Evolutionary conservation across 1,140 invertebrate genomes (phyloP).

Genomic region (Stenopsyche tienmushanensis): DNA sequence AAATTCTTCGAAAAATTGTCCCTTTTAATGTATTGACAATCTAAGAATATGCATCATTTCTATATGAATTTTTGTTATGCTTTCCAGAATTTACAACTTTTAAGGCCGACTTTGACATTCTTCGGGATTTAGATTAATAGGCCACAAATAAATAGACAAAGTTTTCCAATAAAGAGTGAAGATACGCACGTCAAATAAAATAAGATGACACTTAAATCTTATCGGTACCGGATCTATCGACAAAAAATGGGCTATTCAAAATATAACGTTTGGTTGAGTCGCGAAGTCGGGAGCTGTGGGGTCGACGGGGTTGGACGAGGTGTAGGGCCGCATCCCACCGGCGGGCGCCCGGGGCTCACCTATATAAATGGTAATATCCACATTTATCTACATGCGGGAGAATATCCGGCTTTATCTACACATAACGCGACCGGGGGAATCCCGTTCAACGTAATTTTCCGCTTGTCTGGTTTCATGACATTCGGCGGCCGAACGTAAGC

Average conservation of each 20-base stretch:
- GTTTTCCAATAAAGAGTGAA: not conserved
- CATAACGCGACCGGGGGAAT: constrained; percentile 35
- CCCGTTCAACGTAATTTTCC: constrained; percentile 42
- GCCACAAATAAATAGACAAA: no score
- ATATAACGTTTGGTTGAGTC: not conserved
- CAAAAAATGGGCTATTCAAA: not conserved
- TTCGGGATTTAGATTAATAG: no score
- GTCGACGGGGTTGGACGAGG: not conserved
- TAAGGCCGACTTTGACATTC: no score
- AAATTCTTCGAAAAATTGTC: no score
- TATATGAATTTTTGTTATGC: no score
- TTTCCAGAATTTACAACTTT: no score
- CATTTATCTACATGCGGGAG: constrained; percentile 37
- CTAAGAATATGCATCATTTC: no score
- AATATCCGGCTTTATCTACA: constrained; percentile 39
- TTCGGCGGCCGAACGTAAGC: constrained; percentile 37
- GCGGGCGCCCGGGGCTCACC: constrained; percentile 27
- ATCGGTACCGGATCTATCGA: not conserved
- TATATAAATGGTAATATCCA: constrained; percentile 42
- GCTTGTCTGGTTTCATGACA: constrained; percentile 42
- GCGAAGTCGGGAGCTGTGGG: not conserved
- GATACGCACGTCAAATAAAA: constrained; percentile 1
- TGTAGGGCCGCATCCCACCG: no score
- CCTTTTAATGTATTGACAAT: no score
- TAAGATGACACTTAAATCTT: constrained; percentile 6